A percentile compares a stretch with the other conserved stretches of the same genome.
These are phyloP conservation scores for Calyptommatus sinebrachiatus DNA, from an alignment of 2,113 vertebrate species.

Conservation along the genomic window DNA sequence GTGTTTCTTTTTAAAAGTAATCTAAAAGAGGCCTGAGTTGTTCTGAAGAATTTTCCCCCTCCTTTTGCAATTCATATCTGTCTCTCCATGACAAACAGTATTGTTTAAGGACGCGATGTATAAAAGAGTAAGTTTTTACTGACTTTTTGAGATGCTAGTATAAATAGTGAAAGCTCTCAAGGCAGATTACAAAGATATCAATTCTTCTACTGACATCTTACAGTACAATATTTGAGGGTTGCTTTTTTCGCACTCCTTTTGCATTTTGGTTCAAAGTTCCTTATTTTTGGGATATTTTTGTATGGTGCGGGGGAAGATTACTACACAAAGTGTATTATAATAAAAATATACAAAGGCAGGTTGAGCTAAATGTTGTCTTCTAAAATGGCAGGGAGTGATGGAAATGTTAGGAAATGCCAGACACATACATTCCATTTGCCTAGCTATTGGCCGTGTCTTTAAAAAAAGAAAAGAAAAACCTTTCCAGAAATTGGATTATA, in stretches of 20 bases:
- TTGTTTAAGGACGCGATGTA: neutral
- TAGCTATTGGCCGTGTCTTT: neutral
- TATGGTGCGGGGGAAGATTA: neutral
- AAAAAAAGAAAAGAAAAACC: neutral
- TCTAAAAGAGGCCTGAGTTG: neutral
- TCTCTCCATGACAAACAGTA: neutral
- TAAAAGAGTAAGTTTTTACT: constrained; percentile 2
- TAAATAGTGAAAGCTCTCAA: constrained; percentile 26
- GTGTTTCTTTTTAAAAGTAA: too few relatives aligned
- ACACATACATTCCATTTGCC: constrained; percentile 23
- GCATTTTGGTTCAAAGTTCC: constrained; percentile 19
- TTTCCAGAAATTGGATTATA: constrained; percentile 35
- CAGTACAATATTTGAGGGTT: constrained; percentile 28
- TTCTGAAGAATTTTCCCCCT: neutral
- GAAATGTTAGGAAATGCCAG: constrained; percentile 35
- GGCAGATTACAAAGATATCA: constrained; percentile 8
- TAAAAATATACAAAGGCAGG: constrained; percentile 28
- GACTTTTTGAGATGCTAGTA: constrained; percentile 33
- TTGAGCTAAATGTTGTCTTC: constrained; percentile 30
- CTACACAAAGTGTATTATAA: constrained; percentile 7
- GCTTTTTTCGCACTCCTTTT: constrained; percentile 28
- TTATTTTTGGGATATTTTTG: neutral
- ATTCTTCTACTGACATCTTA: constrained; percentile 24
- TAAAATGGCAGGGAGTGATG: constrained; percentile 27
- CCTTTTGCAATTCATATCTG: neutral